These are phyloP conservation scores for Trididemnum miniatum DNA, from an alignment of 23 tunicate genomes.

Conservation along the genomic window DNA sequence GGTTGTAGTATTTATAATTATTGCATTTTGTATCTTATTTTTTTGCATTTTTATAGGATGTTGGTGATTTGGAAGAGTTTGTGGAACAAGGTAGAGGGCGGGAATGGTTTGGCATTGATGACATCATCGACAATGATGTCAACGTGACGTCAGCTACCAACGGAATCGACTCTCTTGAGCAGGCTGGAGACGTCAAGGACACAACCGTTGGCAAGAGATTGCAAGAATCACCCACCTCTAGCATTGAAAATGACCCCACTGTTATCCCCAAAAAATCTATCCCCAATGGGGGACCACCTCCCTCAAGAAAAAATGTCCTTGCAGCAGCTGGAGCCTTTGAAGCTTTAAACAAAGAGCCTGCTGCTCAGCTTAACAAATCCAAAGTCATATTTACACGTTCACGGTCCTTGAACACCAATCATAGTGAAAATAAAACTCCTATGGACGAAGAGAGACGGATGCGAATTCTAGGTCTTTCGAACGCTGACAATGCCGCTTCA, in stretches of 20 bases:
- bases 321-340: constrained; percentile 57
- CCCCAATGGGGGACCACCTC: constrained; percentile 1
- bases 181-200: background rate
- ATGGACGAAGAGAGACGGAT: constrained; percentile 64
- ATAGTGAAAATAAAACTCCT: background rate
- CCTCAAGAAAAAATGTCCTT: constrained; percentile 34
- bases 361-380: constrained; percentile 17
- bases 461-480: constrained; percentile 62
- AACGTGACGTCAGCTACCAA: background rate
- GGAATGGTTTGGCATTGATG: constrained; percentile 32
- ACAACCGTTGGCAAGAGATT: background rate
- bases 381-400: constrained; percentile 36
- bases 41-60: constrained; percentile 24
- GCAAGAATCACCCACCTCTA: constrained; percentile 11
- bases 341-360: background rate
- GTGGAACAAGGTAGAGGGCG: constrained; percentile 40
- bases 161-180: background rate
- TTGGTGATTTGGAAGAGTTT: constrained; percentile 42
- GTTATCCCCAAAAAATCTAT: background rate
- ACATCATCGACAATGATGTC: background rate
- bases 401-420: constrained; percentile 16
- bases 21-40: background rate
- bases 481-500: background rate
- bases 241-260: constrained; percentile 26
- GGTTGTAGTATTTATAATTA: too few relatives aligned